Evolutionary conservation across 2,113 vertebrate species (phyloP), one percentile per base, ranked within the genome.

Genomic region (Himantopus leucocephalus): DNA sequence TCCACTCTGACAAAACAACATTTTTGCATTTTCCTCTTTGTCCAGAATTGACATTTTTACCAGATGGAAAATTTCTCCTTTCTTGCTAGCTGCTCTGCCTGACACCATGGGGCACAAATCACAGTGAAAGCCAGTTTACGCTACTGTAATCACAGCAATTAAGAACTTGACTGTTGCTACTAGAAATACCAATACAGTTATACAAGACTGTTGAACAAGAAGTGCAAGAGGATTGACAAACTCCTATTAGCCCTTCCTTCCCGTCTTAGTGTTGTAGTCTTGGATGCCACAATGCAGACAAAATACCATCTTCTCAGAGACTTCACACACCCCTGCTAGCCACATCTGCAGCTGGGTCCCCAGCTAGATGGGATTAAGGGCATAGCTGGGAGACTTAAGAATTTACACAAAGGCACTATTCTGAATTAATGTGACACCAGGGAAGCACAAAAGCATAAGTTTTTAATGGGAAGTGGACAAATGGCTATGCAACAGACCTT

Each of bases 401-500:
- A 47, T 23, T 45, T 26, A 47, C 50, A 45, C 14, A 47, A 85
- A 29, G 20, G n/a, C 14, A 29, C 22, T 50, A 14, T 27, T 89
- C 26, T 32, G 26, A 74, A 74, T 47, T 35, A 70, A 45, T 3
- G 18, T 14, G n/a, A 37, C 34, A 48, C 27, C 50, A 67, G 47
- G 30, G 59, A 86, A 71, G 41, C 55, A 73, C 0, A 1, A 74
- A 76, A 63, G n/a, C 29, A 0, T 26, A 41, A 24, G 1, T 50
- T 62, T 48, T 60, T 59, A 37, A 80, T 8, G 23, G 35, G 37
- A 87, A 67, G 37, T 73, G 67, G 47, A 50, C 1, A 16, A 66
- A 47, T 21, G 37, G 37, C 32, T 12, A 14, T 0, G 0, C 19
- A 26, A 37, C 56, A 53, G 52, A 56, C 24, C 58, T 56, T 56